A percentile compares a stretch with the other conserved stretches of the same genome.
These are phyloP conservation scores for Dolichotis patagonum DNA, from an alignment of 2,113 vertebrate species.

Conservation along the genomic window DNA sequence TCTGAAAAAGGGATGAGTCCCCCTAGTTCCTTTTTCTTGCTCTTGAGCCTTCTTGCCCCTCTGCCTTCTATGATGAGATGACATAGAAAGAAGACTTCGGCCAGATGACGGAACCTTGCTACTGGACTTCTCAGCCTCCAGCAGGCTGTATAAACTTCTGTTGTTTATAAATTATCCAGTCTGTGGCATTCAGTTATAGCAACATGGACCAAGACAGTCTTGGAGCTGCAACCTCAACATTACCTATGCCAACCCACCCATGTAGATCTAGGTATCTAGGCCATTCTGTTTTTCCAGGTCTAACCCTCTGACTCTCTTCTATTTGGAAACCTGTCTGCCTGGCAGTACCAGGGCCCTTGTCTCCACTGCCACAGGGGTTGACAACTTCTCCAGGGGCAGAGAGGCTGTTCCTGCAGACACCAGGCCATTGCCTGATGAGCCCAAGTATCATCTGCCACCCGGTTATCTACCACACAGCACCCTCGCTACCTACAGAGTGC, in stretches of 20 bases:
- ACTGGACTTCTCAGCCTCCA: not conserved
- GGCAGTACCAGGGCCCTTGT: not conserved
- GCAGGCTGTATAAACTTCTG: not conserved
- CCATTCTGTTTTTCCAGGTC: not conserved
- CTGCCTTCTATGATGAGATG: not conserved
- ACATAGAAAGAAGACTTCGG: not conserved
- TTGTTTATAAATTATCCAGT: not conserved
- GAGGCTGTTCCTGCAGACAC: not conserved
- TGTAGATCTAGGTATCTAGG: too few relatives aligned
- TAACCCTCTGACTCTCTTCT: not conserved
- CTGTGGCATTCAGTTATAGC: not conserved
- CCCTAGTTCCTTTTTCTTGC: too few relatives aligned
- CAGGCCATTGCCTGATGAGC: not conserved
- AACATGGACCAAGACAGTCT: not conserved
- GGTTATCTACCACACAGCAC: too few relatives aligned
- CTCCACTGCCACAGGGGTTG: too few relatives aligned
- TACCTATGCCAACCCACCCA: not conserved
- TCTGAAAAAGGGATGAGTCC: not conserved
- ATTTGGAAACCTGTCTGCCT: not conserved
- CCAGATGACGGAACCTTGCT: not conserved
- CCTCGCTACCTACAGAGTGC: too few relatives aligned
- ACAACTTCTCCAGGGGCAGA: not conserved
- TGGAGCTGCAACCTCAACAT: not conserved
- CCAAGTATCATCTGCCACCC: not conserved
- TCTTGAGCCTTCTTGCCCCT: not conserved